Evolutionary conservation across 1,140 invertebrate species (phyloP).

Genomic region (Apis dorsata): DNA sequence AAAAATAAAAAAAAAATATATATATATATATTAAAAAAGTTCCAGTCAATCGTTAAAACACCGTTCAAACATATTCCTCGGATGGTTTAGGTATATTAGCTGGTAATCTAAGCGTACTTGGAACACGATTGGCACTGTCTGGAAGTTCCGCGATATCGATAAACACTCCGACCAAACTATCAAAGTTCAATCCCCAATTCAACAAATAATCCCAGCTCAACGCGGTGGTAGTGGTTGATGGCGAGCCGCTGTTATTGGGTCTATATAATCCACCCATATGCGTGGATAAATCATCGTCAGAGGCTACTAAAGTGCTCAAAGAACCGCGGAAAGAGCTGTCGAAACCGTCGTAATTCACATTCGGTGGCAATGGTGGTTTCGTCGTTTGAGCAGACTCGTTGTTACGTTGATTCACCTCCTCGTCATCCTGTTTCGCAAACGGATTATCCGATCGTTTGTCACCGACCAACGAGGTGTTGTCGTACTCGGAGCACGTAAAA

Average conservation of each 20-base stretch:
- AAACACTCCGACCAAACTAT: constrained; percentile 96
- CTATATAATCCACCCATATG: constrained; percentile 88
- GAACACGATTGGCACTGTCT: constrained; percentile 86
- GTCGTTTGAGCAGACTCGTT: constrained; percentile 76
- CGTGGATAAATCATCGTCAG: constrained; percentile 92
- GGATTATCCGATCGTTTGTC: constrained; percentile 86
- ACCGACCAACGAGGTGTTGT: constrained; percentile 90
- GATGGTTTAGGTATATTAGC: constrained; percentile 87
- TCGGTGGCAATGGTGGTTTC: constrained; percentile 85
- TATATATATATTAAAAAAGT: not conserved
- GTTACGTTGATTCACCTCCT: constrained; percentile 78
- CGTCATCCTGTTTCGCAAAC: constrained; percentile 86
- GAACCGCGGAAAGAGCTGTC: constrained; percentile 96
- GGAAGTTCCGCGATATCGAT: constrained; percentile 97
- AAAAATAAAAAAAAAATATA: not conserved
- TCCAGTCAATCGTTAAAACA: not conserved
- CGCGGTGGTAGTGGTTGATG: constrained; percentile 81
- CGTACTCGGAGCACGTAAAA: constrained; percentile 98
- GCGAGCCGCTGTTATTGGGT: constrained; percentile 86
- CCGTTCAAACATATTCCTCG: constrained; percentile 87
- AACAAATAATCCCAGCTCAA: constrained; percentile 96
- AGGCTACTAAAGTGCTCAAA: constrained; percentile 94
- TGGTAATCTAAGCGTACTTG: constrained; percentile 84
- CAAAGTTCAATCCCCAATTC: constrained; percentile 98
- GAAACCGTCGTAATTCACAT: constrained; percentile 91